Percentiles rank a stretch among this genome's conserved stretches.
Evolutionary conservation across 2,797 vertebrate genomes (phyloP).

Genomic region (Arrhamphus sclerolepis): DNA sequence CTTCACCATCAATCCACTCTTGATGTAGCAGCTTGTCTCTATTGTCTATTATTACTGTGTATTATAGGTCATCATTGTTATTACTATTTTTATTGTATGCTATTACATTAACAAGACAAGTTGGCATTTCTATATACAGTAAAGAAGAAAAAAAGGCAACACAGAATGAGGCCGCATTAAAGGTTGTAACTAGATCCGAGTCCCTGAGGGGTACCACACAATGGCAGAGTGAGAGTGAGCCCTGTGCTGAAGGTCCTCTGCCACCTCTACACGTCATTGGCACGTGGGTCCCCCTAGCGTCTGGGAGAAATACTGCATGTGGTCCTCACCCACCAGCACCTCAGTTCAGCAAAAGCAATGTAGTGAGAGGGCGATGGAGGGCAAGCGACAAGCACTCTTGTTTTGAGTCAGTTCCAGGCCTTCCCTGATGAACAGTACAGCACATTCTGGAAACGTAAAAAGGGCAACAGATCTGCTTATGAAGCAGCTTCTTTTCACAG

Average conservation of each 20-base stretch:
- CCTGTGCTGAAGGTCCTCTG: conserved; percentile 67
- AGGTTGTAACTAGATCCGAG: conserved; percentile 69
- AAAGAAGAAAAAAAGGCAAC: conserved; percentile 78
- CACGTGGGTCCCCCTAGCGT: conserved; percentile 74
- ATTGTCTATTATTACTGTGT: conserved; percentile 77
- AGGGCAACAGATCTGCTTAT: conserved; percentile 55
- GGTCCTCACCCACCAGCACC: conserved; percentile 53
- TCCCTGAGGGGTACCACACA: conserved; percentile 76
- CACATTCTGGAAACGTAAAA: conserved; percentile 78
- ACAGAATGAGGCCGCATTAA: conserved; percentile 77
- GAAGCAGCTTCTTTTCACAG: conserved; percentile 60
- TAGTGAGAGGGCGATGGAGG: conserved; percentile 59
- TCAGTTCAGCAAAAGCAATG: conserved; percentile 64
- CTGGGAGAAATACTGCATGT: conserved; percentile 81
- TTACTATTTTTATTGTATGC: conserved; percentile 72
- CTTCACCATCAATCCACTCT: conserved; percentile 50
- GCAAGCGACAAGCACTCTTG: conserved; percentile 60
- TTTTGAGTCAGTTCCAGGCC: conserved; percentile 59
- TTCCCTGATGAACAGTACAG: conserved; percentile 73
- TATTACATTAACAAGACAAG: conserved; percentile 78
- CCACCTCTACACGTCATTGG: conserved; percentile 70
- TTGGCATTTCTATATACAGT: conserved; percentile 74
- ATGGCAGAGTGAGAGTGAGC: conserved; percentile 65
- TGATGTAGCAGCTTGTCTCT: conserved; percentile 47
- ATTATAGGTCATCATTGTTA: conserved; percentile 67